phyloP scores from a whole-genome alignment of 2,888 invertebrate genomes.

The Epistrophe grossulariae region DNA sequence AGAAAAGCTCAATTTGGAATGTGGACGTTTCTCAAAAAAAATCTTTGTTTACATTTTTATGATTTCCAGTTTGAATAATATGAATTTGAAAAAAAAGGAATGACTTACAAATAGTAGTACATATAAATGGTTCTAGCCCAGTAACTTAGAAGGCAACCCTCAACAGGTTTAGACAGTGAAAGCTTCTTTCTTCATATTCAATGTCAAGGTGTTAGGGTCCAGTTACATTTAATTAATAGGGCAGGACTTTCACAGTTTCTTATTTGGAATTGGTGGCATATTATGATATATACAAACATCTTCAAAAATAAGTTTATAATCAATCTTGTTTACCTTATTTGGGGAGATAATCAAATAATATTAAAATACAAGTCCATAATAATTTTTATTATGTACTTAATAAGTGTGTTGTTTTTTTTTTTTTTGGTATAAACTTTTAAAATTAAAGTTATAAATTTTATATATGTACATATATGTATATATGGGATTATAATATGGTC shows the following conservation, averaged over 20 bases:
- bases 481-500: too few species aligned
- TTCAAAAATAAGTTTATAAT: too few species aligned
- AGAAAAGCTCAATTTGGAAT: constrained; percentile 14
- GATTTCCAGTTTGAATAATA: constrained; percentile 9
- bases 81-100: neutral
- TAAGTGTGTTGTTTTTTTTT: too few species aligned
- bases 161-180: constrained; percentile 30
- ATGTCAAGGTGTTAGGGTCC: constrained; percentile 23
- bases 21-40: neutral
- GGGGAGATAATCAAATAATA: too few species aligned
- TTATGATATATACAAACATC: too few species aligned
- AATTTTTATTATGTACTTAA: too few species aligned
- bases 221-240: neutral
- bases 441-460: too few species aligned
- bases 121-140: constrained; percentile 9
- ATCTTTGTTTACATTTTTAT: constrained; percentile 34
- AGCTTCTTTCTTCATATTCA: constrained; percentile 5
- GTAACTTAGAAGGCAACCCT: constrained; percentile 3
- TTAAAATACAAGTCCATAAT: too few species aligned
- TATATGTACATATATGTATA: too few species aligned
- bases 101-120: neutral
- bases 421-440: too few species aligned
- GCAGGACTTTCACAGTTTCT: neutral
- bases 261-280: too few species aligned
- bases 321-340: too few species aligned